phyloP scores from a whole-genome alignment of 1,140 invertebrate species.

The Scaptomyza pallida region DNA sequence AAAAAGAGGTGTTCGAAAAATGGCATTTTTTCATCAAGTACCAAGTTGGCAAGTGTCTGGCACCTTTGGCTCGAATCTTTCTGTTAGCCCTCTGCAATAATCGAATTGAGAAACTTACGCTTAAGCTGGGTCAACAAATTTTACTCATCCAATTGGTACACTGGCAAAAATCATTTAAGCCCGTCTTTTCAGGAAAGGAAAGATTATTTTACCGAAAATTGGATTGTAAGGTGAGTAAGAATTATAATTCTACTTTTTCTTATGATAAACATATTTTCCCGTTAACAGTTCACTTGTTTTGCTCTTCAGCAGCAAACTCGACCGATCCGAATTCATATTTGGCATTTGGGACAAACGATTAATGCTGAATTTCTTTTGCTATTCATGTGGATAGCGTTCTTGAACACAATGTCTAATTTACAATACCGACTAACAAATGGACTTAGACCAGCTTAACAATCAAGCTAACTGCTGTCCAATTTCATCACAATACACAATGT shows the following conservation, averaged over 20 bases:
- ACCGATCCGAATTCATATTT: slow-evolving; percentile 4
- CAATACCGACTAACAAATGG: not conserved
- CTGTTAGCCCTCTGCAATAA: not conserved
- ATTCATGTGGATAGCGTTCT: not conserved
- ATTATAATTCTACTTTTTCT: too few species aligned
- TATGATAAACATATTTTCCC: not conserved
- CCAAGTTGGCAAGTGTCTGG: not conserved
- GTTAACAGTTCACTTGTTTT: not conserved
- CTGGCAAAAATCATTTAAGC: not conserved
- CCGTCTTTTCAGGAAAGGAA: not conserved
- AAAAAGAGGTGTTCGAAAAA: too few species aligned
- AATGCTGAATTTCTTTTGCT: not conserved
- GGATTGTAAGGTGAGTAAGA: not conserved
- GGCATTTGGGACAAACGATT: slow-evolving; percentile 2
- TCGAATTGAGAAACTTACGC: not conserved
- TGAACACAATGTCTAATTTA: too few species aligned
- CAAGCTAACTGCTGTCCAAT: too few species aligned
- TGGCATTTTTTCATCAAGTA: too few species aligned
- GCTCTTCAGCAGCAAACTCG: too few species aligned
- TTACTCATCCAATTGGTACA: not conserved
- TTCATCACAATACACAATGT: too few species aligned
- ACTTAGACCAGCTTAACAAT: too few species aligned
- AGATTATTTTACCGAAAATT: not conserved
- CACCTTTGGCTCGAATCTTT: not conserved
- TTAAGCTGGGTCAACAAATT: not conserved